Percentiles rank a stretch among this genome's conserved stretches.
Evolutionary conservation across 37 sponge, comb jelly and placozoan genomes (phyloP).

Genomic region (Trichoplax adhaerens): DNA sequence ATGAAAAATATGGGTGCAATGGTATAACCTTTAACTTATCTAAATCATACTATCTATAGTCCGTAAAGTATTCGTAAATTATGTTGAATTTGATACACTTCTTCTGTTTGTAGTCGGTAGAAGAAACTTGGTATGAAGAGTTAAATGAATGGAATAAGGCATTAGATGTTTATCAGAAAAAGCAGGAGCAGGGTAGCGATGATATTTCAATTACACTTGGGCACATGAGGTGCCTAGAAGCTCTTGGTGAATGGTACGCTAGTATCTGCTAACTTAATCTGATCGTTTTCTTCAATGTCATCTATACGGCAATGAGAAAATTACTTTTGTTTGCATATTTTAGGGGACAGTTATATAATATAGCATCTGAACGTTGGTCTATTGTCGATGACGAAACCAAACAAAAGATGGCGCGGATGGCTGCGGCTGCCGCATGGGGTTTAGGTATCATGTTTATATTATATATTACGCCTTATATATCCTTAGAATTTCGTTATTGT

Average conservation of each 20-base stretch:
- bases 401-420: constrained; percentile 74
- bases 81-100: not conserved
- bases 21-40: not conserved
- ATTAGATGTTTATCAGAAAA: constrained; percentile 46
- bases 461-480: not conserved
- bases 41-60: not conserved
- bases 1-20: constrained; percentile 32
- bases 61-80: not conserved
- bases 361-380: constrained; percentile 59
- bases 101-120: constrained; percentile 24
- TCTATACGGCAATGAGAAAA: not conserved
- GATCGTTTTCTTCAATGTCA: not conserved
- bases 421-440: constrained; percentile 87
- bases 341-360: constrained; percentile 51
- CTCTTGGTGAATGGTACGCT: constrained; percentile 77
- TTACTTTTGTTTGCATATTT: not conserved
- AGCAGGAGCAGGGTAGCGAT: constrained; percentile 42
- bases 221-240: constrained; percentile 77
- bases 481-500: not conserved
- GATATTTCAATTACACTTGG: constrained; percentile 59
- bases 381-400: constrained; percentile 44
- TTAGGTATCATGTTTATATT: constrained; percentile 16
- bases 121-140: constrained; percentile 91
- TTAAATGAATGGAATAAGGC: constrained; percentile 89
- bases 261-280: not conserved